phyloP scores from a whole-genome alignment of 2,113 vertebrate species.

The Delphinapterus leucas region DNA sequence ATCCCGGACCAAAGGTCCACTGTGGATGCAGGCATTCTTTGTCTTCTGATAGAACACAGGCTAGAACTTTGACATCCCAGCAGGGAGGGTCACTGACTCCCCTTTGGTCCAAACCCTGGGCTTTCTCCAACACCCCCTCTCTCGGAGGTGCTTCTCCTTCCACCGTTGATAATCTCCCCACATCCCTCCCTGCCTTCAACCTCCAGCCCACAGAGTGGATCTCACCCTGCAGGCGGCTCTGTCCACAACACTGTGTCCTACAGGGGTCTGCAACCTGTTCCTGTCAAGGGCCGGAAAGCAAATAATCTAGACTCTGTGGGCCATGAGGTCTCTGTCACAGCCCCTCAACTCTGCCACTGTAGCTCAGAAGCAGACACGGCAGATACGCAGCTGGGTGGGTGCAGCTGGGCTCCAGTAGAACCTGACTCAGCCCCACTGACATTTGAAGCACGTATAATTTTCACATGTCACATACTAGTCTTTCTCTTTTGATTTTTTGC shows the following conservation, averaged over 20 bases:
- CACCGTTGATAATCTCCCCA: too few species aligned
- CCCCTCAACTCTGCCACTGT: background rate
- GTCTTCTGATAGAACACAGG: too few species aligned
- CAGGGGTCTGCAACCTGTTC: too few species aligned
- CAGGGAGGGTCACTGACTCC: too few species aligned
- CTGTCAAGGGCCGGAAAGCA: background rate
- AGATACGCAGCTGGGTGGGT: too few species aligned
- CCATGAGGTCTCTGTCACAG: background rate
- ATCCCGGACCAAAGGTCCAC: background rate
- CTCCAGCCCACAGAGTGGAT: too few species aligned
- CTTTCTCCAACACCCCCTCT: rapidly evolving
- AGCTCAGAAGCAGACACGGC: background rate
- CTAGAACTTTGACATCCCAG: background rate
- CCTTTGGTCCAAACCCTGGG: background rate
- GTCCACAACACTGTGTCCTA: background rate
- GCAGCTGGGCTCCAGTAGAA: background rate
- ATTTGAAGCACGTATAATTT: background rate
- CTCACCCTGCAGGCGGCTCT: too few species aligned
- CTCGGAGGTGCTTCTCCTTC: background rate
- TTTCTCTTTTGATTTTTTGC: background rate
- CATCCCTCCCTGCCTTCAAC: background rate
- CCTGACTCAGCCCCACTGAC: rapidly evolving
- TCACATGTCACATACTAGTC: background rate
- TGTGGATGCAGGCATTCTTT: too few species aligned
- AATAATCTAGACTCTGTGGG: background rate